Base-by-base conservation (phyloP, 2,797 vertebrate genomes). In the Margarornis squamiger region DNA sequence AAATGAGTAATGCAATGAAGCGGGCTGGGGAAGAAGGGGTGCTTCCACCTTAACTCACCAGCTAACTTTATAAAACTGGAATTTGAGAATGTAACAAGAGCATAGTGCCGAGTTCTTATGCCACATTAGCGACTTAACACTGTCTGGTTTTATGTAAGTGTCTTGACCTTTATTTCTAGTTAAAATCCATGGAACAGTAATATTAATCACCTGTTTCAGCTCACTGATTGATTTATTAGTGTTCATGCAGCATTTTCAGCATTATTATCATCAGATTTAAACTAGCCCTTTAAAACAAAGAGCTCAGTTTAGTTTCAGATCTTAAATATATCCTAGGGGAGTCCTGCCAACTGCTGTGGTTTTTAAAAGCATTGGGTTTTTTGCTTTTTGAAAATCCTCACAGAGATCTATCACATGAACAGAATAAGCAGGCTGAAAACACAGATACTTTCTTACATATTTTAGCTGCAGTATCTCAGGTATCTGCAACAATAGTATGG, bases 161-260 rank as follows among this genome's bases (percentile, higher is more conserved):
- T 68, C 65, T 86, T 85, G 71, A 89, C 77, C 78, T 95, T 88
- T 86, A 72, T 86, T 92, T 92, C 75, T 26, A 78, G 62, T 94
- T 92, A 86, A 90, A 96, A 85, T 79, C 41, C 27, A 10, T 74
- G 55, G 29, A 96, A 55, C 62, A 62, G 38, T 79, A 73, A 63
- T 49, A 88, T 77, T 86, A 78, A 86, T 95, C 94, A 81, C 55
- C 55, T 82, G 5, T 81, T 92, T 75, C 67, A 81, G 51, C 34
- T 86, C 48, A 81, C 55, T 88, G 70, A 55, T 85, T 76, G 82
- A 93, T 94, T 86, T 86, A 77, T 86, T 86, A 72, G 46, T 52
- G 61, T 88, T 90, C 30, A 6, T 65, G 45, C 90, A 58, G 38
- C 29, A 32, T 78, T 88, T 88, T 92, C 34, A 59, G 39, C 38